Conservation (phyloP, 2,797 vertebrate species). For the Cephalopachus bancanus region DNA sequence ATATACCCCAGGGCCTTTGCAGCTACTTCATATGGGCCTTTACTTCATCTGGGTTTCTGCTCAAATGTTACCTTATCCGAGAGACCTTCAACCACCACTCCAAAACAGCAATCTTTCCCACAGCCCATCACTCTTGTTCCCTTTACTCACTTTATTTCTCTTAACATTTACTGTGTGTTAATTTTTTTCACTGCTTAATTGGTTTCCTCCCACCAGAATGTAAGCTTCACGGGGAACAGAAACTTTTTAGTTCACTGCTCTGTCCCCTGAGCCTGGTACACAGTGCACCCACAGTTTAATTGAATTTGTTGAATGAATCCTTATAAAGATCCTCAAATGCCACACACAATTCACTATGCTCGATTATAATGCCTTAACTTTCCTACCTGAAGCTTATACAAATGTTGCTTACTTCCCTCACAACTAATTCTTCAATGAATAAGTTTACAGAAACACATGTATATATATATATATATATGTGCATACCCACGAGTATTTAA, state of each 20-base stretch:
- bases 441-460: background rate
- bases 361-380: background rate
- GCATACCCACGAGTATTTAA: background rate
- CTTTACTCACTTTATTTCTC: background rate
- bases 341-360: background rate
- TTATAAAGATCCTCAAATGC: conserved; percentile 11
- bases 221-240: background rate
- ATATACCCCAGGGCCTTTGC: background rate
- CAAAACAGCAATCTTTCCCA: background rate
- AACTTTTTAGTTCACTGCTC: background rate
- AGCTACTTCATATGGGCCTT: background rate
- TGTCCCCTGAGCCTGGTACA: background rate
- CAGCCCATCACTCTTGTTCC: background rate
- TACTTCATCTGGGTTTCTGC: background rate
- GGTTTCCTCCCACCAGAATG: background rate
- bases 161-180: background rate
- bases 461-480: rapidly evolving
- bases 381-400: conserved; percentile 1
- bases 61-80: background rate
- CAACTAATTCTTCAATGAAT: background rate
- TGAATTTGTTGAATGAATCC: background rate
- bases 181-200: background rate
- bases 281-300: background rate
- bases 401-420: background rate
- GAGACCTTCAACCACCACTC: background rate